phyloP scores from a whole-genome alignment of 2,888 invertebrate genomes.

The Campoplex capitator region DNA sequence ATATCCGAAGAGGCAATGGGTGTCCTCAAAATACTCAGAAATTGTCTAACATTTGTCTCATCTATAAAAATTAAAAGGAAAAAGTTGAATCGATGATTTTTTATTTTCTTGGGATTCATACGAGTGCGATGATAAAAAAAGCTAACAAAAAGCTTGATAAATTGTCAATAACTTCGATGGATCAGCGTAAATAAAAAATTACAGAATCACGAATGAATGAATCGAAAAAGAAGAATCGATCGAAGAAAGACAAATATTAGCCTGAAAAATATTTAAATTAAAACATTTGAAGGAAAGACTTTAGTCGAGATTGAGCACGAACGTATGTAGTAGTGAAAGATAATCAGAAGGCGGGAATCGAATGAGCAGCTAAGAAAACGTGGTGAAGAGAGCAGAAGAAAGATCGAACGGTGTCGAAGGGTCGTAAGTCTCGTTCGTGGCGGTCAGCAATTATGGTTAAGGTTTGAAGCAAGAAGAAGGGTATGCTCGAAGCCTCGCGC shows the following conservation, averaged over 20 bases:
- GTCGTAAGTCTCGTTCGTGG: constrained; percentile 70
- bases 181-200: no score
- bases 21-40: constrained; percentile 20
- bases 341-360: constrained; percentile 27
- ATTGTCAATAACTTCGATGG: neutral
- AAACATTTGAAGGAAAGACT: neutral
- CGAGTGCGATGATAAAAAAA: neutral
- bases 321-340: neutral
- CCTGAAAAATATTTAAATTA: neutral
- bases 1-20: constrained; percentile 20
- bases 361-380: constrained; percentile 30
- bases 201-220: neutral
- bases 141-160: neutral
- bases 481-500: constrained; percentile 44
- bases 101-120: neutral
- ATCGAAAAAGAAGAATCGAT: neutral
- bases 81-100: no score
- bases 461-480: constrained; percentile 28
- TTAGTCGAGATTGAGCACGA: neutral
- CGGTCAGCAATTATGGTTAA: constrained; percentile 66
- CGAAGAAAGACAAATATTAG: neutral
- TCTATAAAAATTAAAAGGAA: neutral
- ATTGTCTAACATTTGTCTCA: neutral
- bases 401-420: constrained; percentile 63
- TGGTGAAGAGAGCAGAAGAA: constrained; percentile 23